A percentile compares a stretch with the other conserved stretches of the same genome.
phyloP scores from a whole-genome alignment of 2,113 vertebrate species.

The Corythornis cristatus region DNA sequence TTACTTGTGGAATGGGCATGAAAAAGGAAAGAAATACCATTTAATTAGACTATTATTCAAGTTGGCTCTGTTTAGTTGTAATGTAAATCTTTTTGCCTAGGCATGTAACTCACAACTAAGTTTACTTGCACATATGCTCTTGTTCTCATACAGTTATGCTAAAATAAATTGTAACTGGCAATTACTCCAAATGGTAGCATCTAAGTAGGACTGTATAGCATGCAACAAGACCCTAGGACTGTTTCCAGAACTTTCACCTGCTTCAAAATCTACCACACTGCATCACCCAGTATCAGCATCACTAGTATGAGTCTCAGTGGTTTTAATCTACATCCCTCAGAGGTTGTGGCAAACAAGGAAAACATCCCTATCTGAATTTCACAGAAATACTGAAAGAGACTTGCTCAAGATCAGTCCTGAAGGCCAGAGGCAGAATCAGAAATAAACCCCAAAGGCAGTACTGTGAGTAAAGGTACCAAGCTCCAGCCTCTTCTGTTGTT shows the following conservation, averaged over 20 bases:
- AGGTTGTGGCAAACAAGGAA: background rate
- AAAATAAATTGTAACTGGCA: background rate
- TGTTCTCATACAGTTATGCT: background rate
- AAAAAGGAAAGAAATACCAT: background rate
- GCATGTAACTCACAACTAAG: background rate
- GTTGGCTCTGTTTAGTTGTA: background rate
- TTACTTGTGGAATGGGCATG: background rate
- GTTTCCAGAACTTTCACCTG: background rate
- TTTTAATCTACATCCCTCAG: background rate
- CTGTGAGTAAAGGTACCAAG: background rate
- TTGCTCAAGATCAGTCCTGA: background rate
- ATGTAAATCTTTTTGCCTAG: background rate
- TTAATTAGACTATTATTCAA: background rate
- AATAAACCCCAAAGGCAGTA: background rate
- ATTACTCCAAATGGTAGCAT: background rate
- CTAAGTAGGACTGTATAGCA: background rate
- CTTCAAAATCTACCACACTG: background rate
- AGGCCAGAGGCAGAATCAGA: background rate
- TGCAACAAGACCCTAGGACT: background rate
- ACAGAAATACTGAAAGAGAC: background rate
- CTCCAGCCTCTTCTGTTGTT: background rate
- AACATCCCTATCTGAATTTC: background rate
- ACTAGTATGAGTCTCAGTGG: background rate
- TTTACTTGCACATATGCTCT: background rate
- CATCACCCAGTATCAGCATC: background rate